phyloP scores from a whole-genome alignment of 2,888 invertebrate genomes.

The Pimpla rufipes region DNA sequence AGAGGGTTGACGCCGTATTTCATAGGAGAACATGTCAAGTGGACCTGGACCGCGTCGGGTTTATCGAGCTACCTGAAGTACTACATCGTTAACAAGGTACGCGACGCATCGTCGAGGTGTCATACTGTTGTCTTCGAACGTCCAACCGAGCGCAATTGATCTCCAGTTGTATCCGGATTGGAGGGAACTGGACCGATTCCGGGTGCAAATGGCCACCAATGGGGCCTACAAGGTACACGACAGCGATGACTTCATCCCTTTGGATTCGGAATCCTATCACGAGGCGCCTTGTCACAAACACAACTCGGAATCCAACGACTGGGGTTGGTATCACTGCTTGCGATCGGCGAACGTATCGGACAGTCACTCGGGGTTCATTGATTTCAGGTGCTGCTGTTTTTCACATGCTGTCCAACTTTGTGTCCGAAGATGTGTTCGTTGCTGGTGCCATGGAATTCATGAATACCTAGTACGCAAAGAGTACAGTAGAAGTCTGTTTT shows the following conservation, averaged over 20 bases:
- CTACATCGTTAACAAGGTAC: constrained; percentile 78
- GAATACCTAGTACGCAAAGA: too few relatives aligned
- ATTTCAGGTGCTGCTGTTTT: constrained; percentile 84
- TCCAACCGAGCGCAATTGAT: background rate
- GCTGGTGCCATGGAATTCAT: constrained; percentile 82
- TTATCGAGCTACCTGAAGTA: constrained; percentile 86
- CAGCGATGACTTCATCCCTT: constrained; percentile 53
- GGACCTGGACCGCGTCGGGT: constrained; percentile 83
- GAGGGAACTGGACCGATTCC: constrained; percentile 72
- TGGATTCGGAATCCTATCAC: constrained; percentile 68
- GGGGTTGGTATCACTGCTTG: background rate
- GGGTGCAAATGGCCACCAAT: constrained; percentile 69
- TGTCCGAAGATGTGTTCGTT: constrained; percentile 85
- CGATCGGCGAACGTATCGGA: too few relatives aligned
- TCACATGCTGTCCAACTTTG: constrained; percentile 86
- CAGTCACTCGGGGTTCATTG: too few relatives aligned
- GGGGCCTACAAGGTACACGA: constrained; percentile 65
- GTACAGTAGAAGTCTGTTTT: constrained; percentile 61
- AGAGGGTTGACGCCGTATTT: constrained; percentile 83
- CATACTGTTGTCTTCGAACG: too few relatives aligned
- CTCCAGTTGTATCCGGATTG: constrained; percentile 67
- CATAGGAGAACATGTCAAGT: too few relatives aligned
- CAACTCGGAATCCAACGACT: background rate
- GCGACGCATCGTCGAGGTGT: background rate
- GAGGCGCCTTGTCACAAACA: background rate